phyloP scores from a whole-genome alignment of 2,888 invertebrate species.

The Zygaena filipendulae region DNA sequence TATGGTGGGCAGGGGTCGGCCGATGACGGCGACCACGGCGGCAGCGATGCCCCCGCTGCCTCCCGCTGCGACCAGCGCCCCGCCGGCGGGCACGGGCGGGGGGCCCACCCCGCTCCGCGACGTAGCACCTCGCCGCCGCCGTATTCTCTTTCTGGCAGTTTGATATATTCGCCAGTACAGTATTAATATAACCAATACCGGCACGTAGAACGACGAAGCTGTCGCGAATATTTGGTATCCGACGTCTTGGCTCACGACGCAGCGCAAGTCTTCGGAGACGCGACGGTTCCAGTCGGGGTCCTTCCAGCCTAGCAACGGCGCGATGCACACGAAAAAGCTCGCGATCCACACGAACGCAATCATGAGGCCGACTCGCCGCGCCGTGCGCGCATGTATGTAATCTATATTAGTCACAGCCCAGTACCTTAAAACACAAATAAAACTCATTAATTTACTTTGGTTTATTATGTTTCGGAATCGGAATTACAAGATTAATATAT shows the following conservation, averaged over 20 bases:
- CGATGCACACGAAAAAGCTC: conserved; percentile 86
- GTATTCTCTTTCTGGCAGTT: conserved; percentile 87
- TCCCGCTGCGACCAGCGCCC: conserved; percentile 74
- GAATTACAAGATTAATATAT: too few relatives aligned
- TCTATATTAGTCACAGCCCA: conserved; percentile 94
- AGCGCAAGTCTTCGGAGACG: conserved; percentile 72
- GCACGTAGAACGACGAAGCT: conserved; percentile 90
- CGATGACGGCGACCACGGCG: conserved; percentile 77
- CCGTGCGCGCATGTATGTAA: conserved; percentile 87
- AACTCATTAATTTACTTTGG: too few relatives aligned
- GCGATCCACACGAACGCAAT: conserved; percentile 86
- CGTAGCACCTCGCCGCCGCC: conserved; percentile 73
- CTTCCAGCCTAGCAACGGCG: conserved; percentile 89
- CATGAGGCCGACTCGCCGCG: conserved; percentile 81
- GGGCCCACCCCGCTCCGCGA: conserved; percentile 54
- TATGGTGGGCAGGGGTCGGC: conserved; percentile 78
- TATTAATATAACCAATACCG: conserved; percentile 86
- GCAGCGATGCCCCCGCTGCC: conserved; percentile 79
- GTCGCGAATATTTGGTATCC: conserved; percentile 91
- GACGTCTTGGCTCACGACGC: conserved; percentile 87
- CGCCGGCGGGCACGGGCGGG: conserved; percentile 63
- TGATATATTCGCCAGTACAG: conserved; percentile 93
- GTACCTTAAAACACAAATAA: conserved; percentile 65
- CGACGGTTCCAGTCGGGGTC: conserved; percentile 67
- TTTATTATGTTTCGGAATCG: too few relatives aligned